Evolutionary conservation across 2,888 invertebrate genomes (phyloP).

Genomic region (Heliconius charithonia): DNA sequence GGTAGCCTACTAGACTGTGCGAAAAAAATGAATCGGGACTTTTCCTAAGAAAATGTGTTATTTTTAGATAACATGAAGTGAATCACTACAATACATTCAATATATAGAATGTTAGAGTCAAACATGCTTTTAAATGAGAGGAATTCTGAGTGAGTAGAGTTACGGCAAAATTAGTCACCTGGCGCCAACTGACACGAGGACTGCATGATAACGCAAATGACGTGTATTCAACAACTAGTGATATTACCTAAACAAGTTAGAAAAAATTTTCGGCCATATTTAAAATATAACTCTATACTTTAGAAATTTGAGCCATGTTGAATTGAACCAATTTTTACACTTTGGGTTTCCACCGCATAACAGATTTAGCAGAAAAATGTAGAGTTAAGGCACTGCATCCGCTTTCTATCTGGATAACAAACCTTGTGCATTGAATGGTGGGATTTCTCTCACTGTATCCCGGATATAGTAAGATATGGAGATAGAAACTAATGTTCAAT

Average conservation of each 20-base stretch:
- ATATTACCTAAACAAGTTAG: neutral
- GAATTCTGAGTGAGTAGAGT: constrained; percentile 30
- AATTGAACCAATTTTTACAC: no score
- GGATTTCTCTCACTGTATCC: no score
- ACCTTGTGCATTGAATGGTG: no score
- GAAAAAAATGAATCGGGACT: neutral
- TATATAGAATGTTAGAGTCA: constrained; percentile 11
- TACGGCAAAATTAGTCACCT: constrained; percentile 34
- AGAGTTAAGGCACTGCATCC: no score
- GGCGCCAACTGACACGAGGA: constrained; percentile 31
- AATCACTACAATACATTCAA: constrained; percentile 10
- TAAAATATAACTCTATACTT: no score
- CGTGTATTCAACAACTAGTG: constrained; percentile 5
- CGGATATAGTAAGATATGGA: no score
- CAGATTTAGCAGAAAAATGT: no score
- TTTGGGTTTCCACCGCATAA: no score
- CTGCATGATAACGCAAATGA: constrained; percentile 32
- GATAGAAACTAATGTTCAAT: no score
- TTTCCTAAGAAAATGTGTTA: neutral
- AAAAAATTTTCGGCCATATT: neutral
- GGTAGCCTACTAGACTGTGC: no score
- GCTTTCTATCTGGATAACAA: no score
- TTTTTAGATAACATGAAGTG: neutral
- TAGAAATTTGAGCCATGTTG: no score
- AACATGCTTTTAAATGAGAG: constrained; percentile 17